Evolutionary conservation across 2,888 invertebrate species (phyloP).

Genomic region (Patella caerulea): DNA sequence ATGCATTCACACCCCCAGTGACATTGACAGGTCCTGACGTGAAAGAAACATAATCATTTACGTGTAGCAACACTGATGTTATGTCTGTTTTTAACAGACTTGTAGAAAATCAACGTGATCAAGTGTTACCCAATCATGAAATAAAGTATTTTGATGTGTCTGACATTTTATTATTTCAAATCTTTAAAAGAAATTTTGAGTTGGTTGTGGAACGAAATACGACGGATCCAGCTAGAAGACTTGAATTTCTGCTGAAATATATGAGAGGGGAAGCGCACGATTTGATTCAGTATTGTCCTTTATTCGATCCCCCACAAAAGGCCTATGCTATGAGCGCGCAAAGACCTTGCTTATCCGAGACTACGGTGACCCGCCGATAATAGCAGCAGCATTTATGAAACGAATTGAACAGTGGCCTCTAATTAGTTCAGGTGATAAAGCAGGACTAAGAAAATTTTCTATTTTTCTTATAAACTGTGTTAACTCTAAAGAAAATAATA

Average conservation of each 20-base stretch:
- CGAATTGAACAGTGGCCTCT: not conserved
- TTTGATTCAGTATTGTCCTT: not conserved
- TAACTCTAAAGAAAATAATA: not conserved
- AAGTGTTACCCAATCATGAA: not conserved
- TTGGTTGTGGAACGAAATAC: not conserved
- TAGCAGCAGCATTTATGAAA: constrained; percentile 5
- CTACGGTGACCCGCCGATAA: not conserved
- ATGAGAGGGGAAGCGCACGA: not conserved
- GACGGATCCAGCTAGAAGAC: not conserved
- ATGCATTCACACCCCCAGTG: not conserved
- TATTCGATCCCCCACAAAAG: not conserved
- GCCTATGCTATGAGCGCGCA: not conserved
- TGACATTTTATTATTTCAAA: not conserved
- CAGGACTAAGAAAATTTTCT: not conserved
- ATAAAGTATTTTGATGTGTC: not conserved
- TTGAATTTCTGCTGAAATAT: constrained; percentile 8
- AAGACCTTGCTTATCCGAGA: not conserved
- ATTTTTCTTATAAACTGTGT: not conserved
- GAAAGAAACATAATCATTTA: not conserved
- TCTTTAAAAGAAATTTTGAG: not conserved
- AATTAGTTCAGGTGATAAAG: not conserved
- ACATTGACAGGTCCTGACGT: not conserved
- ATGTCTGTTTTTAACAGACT: not conserved
- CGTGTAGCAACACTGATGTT: not conserved
- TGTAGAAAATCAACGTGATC: not conserved